Base-by-base conservation (phyloP, 2,113 vertebrate species). In the Varanus salvator region DNA sequence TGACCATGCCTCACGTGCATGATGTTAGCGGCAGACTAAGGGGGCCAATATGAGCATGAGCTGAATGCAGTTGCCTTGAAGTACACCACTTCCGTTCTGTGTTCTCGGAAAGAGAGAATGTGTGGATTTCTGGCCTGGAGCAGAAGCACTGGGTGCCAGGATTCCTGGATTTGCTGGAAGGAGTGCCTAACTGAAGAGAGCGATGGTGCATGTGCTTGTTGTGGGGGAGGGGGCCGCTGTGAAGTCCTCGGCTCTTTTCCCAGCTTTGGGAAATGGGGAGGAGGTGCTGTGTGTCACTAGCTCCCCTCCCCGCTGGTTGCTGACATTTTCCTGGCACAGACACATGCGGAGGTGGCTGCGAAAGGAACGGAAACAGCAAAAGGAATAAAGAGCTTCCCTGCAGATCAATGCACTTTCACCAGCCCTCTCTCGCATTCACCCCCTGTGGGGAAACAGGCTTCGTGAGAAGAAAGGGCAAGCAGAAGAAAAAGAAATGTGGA, bases 251-350 rank as follows among this genome's bases (percentile, higher is more conserved):
- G 85, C 80, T 72, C 77, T 88, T 86, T 69, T 72, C 74, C 88
- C 88, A 85, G 83, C 74, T 90, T 66, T 74, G 68, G 76, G 54
- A 84, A 86, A 31, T 25, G n/a, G 71, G 17, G 52, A 72, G 57
- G 50, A 29, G 88, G 38, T 90, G 54, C 86, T 85, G 69, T 90
- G 71, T 23, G 14, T 87, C 75, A 23, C 75, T 15, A 68, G 85
- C 83, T 90, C 81, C 66, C 90, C 87, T 78, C 60, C 44, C 87
- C 66, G 60, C 86, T 86, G 50, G 44, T 29, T 77, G 54, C 88
- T 90, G 88, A 90, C 88, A 90, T 90, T 90, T 90, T 78, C 75
- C 83, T 90, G 88, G 88, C 88, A 90, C 52, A 57, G 88, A 85
- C 74, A 80, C 75, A 85, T 85, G 88, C 83, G 75, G 88, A 90